phyloP scores from a whole-genome alignment of 2,113 vertebrate species.

The Zapus hudsonius region DNA sequence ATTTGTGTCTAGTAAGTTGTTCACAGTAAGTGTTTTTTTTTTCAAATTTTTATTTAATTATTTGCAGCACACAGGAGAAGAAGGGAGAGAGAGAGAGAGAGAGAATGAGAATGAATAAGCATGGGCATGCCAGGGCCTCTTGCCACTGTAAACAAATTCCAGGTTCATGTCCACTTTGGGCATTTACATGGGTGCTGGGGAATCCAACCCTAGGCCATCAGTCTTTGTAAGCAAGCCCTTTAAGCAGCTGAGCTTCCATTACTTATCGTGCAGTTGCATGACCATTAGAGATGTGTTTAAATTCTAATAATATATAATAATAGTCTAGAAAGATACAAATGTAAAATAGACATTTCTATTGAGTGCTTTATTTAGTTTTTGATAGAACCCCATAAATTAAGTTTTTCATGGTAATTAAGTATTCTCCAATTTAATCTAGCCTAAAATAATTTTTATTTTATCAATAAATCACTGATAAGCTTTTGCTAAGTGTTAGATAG shows the following conservation, averaged over 20 bases:
- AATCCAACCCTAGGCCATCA: no score
- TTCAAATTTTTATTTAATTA: no score
- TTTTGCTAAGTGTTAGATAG: not conserved
- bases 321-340: not conserved
- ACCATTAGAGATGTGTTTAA: not conserved
- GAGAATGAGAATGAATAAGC: no score
- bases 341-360: slow-evolving; percentile 22
- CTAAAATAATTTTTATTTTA: slow-evolving; percentile 3
- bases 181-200: no score
- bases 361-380: not conserved
- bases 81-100: no score
- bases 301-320: slow-evolving; percentile 38
- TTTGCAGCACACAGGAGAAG: no score
- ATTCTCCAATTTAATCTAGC: not conserved
- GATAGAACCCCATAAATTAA: not conserved
- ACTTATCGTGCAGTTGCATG: not conserved
- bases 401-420: not conserved
- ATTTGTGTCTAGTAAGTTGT: slow-evolving; percentile 31
- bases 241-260: no score
- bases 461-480: not conserved
- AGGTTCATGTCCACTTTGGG: no score
- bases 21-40: slow-evolving; percentile 1
- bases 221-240: no score
- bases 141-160: no score
- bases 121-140: no score